phyloP scores from a whole-genome alignment of 2,888 invertebrate genomes.

The Euzophera pinguis region DNA sequence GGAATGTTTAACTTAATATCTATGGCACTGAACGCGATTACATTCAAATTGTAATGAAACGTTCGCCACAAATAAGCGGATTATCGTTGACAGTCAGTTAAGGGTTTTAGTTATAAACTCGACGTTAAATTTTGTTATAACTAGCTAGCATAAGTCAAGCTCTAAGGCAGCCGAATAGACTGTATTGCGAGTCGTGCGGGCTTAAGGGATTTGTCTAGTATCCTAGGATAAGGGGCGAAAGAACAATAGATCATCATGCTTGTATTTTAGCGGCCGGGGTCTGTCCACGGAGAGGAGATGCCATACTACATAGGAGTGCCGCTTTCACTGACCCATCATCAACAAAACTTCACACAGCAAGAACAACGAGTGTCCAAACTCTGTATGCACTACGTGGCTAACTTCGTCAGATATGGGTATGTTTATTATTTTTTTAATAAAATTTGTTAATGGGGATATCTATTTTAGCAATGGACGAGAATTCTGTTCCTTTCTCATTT shows the following conservation, averaged over 20 bases:
- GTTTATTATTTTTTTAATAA: conserved; percentile 29
- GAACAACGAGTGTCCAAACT: conserved; percentile 89
- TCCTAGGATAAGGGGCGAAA: conserved; percentile 7
- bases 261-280: conserved; percentile 83
- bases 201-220: conserved; percentile 13
- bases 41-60: conserved; percentile 9
- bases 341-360: conserved; percentile 88
- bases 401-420: conserved; percentile 94
- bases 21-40: background rate
- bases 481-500: too few relatives aligned
- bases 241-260: conserved; percentile 8
- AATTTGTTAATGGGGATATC: too few relatives aligned
- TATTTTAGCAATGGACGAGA: too few relatives aligned
- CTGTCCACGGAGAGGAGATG: conserved; percentile 92
- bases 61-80: conserved; percentile 7
- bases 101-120: conserved; percentile 4
- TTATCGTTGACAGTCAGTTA: conserved; percentile 9
- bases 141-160: conserved; percentile 6
- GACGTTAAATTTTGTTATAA: background rate
- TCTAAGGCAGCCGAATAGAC: background rate
- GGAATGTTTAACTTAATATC: background rate
- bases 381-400: conserved; percentile 91
- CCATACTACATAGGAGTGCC: conserved; percentile 92
- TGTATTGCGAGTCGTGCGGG: background rate
- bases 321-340: conserved; percentile 80